A percentile compares a stretch with the other conserved stretches of the same genome.
Conservation (phyloP, 2,113 vertebrate genomes). For the Festucalex cinctus region DNA sequence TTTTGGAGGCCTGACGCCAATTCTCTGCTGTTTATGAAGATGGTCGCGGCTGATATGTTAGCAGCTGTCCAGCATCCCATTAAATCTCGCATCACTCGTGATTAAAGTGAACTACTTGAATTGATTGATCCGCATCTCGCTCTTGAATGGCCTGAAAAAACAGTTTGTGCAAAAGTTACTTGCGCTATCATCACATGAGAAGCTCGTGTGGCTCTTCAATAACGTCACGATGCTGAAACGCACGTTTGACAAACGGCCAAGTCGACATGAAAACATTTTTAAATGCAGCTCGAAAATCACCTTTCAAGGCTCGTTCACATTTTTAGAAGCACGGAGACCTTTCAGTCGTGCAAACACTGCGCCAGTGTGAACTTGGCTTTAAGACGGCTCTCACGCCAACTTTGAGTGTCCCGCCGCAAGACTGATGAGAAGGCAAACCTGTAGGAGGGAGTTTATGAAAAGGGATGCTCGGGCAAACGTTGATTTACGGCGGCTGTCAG, state of each 20-base stretch:
- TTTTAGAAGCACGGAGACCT: not conserved
- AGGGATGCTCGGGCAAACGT: not conserved
- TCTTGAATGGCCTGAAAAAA: not conserved
- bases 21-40: not conserved
- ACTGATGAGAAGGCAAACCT: not conserved
- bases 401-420: not conserved
- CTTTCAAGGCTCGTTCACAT: not conserved
- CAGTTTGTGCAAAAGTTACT: not conserved
- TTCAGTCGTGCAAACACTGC: not conserved
- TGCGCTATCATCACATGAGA: not conserved
- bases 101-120: not conserved
- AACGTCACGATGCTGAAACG: not conserved
- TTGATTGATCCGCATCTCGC: not conserved
- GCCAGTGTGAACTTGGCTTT: slow-evolving; percentile 5
- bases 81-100: not conserved
- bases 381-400: not conserved
- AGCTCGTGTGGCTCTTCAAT: not conserved
- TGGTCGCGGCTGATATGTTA: not conserved
- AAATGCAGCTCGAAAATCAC: too few relatives aligned
- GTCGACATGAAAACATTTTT: too few relatives aligned
- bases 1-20: not conserved
- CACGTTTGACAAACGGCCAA: not conserved
- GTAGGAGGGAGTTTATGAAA: not conserved
- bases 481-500: not conserved
- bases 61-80: not conserved